Evolutionary conservation across 1,140 invertebrate genomes (phyloP).

Genomic region (Anadara kagoshimensis): DNA sequence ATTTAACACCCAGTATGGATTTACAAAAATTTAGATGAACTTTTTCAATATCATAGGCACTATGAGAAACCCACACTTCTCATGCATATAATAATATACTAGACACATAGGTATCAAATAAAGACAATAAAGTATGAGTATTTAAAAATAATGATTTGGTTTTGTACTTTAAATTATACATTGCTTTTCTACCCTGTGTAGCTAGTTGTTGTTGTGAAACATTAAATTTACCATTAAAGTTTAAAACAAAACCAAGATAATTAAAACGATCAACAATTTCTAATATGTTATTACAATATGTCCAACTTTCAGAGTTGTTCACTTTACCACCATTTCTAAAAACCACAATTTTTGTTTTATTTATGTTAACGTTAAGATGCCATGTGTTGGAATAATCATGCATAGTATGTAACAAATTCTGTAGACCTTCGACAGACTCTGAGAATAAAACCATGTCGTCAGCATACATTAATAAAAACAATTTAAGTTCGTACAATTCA

Average conservation of each 20-base stretch:
- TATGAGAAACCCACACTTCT: slow-evolving; percentile 27
- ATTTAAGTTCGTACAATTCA: slow-evolving; percentile 20
- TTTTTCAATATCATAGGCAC: slow-evolving; percentile 8
- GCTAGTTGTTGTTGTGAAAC: neutral
- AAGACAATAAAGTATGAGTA: slow-evolving; percentile 5
- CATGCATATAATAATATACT: slow-evolving; percentile 23
- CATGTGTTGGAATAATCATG: slow-evolving; percentile 14
- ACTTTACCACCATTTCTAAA: slow-evolving; percentile 30
- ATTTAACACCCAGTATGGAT: slow-evolving; percentile 15
- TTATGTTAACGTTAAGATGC: slow-evolving; percentile 24
- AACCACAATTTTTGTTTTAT: slow-evolving; percentile 32
- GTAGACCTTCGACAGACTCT: slow-evolving; percentile 16
- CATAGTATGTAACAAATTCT: slow-evolving; percentile 28
- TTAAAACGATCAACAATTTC: slow-evolving; percentile 31
- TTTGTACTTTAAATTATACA: slow-evolving; percentile 1
- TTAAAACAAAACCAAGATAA: slow-evolving; percentile 33
- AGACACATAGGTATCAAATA: slow-evolving; percentile 23
- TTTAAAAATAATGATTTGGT: slow-evolving; percentile 2
- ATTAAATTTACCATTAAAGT: slow-evolving; percentile 26
- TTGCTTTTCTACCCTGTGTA: slow-evolving; percentile 19
- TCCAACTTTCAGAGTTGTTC: slow-evolving; percentile 22
- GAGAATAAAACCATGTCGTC: slow-evolving; percentile 37
- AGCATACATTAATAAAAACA: slow-evolving; percentile 30
- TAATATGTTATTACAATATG: slow-evolving; percentile 11
- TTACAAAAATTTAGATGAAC: slow-evolving; percentile 26